phyloP scores from a whole-genome alignment of 2,113 vertebrate species.

The Camelus bactrianus region DNA sequence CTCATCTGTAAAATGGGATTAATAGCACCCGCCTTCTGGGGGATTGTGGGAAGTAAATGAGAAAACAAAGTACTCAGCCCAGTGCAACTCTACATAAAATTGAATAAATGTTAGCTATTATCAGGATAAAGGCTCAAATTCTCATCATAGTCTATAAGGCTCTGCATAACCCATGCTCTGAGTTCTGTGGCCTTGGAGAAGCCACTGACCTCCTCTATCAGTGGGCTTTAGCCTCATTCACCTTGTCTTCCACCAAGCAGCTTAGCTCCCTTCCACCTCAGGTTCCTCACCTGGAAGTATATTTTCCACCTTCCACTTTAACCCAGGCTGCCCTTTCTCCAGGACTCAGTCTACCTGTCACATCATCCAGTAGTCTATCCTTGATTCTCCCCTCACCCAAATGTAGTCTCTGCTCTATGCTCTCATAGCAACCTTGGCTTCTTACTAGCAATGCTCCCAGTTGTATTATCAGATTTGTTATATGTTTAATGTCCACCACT shows the following conservation, averaged over 20 bases:
- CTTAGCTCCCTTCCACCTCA: background rate
- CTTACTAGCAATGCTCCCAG: background rate
- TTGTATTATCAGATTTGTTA: background rate
- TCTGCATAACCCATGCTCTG: background rate
- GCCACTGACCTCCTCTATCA: background rate
- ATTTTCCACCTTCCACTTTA: background rate
- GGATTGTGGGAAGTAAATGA: conserved; percentile 13
- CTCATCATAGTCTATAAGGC: background rate
- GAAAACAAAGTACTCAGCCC: background rate
- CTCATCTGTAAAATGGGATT: conserved; percentile 49
- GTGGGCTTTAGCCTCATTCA: background rate
- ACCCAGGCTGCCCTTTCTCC: background rate
- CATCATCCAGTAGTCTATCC: background rate
- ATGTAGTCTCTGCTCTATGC: background rate
- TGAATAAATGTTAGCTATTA: background rate
- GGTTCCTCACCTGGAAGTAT: background rate
- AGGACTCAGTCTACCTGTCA: background rate
- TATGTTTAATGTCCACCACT: background rate
- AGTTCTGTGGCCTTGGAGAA: background rate
- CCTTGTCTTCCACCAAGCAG: background rate
- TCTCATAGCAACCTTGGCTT: background rate
- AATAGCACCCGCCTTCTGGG: background rate
- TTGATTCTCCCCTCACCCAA: background rate
- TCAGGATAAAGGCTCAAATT: conserved; percentile 44
- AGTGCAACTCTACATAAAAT: background rate